Evolutionary conservation across 23 tunicate species (phyloP).

Genomic region (Ciona savignyi): DNA sequence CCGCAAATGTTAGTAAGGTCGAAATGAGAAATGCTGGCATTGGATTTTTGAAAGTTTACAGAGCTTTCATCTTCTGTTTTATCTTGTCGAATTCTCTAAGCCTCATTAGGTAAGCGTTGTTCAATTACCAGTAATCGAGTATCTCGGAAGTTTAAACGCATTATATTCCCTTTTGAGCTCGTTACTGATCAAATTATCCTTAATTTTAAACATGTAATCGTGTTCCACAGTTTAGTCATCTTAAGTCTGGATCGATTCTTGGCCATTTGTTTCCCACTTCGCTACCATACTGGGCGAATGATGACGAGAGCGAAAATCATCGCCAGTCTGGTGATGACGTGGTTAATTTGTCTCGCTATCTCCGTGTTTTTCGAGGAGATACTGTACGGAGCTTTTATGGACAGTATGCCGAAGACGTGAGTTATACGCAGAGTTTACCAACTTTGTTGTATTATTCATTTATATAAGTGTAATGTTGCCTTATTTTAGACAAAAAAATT

Average conservation of each 20-base stretch:
- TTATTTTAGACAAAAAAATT: too few relatives aligned
- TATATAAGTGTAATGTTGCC: too few relatives aligned
- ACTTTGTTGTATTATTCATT: too few relatives aligned
- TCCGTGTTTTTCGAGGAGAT: constrained; percentile 1
- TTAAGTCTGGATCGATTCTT: constrained; percentile 18
- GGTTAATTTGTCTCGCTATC: constrained; percentile 10
- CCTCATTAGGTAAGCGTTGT: constrained; percentile 15
- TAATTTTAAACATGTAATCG: too few relatives aligned
- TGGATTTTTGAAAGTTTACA: constrained; percentile 1
- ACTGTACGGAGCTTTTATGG: neutral
- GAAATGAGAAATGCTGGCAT: neutral
- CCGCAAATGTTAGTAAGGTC: neutral
- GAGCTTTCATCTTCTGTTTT: constrained; percentile 8
- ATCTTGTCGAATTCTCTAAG: constrained; percentile 11
- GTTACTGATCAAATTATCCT: too few relatives aligned
- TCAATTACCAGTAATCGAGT: too few relatives aligned
- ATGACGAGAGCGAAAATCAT: neutral
- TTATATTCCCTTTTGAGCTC: too few relatives aligned
- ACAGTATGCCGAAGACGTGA: neutral
- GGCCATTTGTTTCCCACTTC: constrained; percentile 16
- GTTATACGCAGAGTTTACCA: too few relatives aligned
- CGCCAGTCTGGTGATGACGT: constrained; percentile 1
- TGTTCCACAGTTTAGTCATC: constrained; percentile 1
- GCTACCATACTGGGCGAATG: constrained; percentile 14
- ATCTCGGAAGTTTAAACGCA: too few relatives aligned